phyloP scores from a whole-genome alignment of 2,888 invertebrate species.

The Pseudanteris insignis region DNA sequence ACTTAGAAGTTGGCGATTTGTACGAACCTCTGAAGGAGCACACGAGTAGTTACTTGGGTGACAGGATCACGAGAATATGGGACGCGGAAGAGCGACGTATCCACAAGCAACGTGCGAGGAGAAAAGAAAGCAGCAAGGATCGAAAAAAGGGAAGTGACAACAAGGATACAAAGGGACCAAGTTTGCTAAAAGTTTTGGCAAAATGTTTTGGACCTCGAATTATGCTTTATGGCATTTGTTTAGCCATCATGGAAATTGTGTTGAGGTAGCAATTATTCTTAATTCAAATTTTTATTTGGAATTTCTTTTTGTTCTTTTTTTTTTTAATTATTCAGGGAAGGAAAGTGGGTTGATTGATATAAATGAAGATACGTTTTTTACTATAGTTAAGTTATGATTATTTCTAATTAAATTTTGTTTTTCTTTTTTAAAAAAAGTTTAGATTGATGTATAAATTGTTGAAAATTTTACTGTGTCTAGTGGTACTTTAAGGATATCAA shows the following conservation, averaged over 20 bases:
- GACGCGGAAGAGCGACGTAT: slow-evolving; percentile 67
- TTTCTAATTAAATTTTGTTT: too few species aligned
- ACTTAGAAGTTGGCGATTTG: slow-evolving; percentile 75
- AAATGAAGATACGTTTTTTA: too few species aligned
- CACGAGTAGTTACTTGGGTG: slow-evolving; percentile 73
- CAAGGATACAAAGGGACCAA: slow-evolving; percentile 67
- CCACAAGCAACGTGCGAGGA: slow-evolving; percentile 40
- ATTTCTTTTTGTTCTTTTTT: too few species aligned
- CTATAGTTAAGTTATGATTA: too few species aligned
- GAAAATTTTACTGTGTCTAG: too few species aligned
- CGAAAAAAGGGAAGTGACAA: slow-evolving; percentile 6
- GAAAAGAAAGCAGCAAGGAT: slow-evolving; percentile 25
- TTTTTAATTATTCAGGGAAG: not conserved
- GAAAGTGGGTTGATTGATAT: not conserved
- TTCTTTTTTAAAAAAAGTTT: too few species aligned
- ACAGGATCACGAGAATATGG: slow-evolving; percentile 73
- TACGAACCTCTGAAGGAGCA: slow-evolving; percentile 76
- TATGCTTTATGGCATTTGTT: slow-evolving; percentile 72
- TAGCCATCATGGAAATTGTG: slow-evolving; percentile 72
- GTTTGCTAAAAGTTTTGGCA: slow-evolving; percentile 70
- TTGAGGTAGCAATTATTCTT: slow-evolving; percentile 71
- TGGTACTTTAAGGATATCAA: too few species aligned
- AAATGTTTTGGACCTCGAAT: slow-evolving; percentile 73
- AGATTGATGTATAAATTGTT: too few species aligned
- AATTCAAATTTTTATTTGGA: too few species aligned